Evolutionary conservation across 2,113 vertebrate genomes (phyloP), one percentile per base, ranked within the genome.

Genomic region (Atherinomorus stipes): DNA sequence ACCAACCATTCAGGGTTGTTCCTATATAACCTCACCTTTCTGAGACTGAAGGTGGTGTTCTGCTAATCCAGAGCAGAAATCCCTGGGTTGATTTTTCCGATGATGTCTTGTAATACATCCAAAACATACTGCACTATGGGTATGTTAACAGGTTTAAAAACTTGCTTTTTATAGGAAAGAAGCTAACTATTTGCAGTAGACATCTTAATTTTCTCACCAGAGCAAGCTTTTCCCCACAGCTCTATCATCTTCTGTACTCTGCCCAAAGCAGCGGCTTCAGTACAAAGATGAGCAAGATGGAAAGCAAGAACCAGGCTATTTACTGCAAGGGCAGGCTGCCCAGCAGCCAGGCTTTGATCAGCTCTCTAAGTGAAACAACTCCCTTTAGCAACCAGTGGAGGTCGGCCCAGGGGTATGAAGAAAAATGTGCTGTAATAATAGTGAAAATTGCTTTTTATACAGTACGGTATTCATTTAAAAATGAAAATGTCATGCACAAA

Each of bases 271-370:
- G 69, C 68, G 25, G 40, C 80, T 77, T 63, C 18, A 40, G 71
- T 37, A 34, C 66, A n/a, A 19, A 78, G 74, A 67, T 63, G 78
- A 80, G 75, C 76, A 74, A 77, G 84, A 80, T 69, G 64, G 74
- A 85, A 84, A 69, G 64, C 23, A 37, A 74, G 69, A 79, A 28
- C 47, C 61, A 74, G 77, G 69, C 56, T 72, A 49, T 57, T 68
- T 70, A 63, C 53, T 62, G 74, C 52, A 26, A 58, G 74, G 76
- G 78, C 81, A 83, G 50, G 63, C 21, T 79, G 81, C 75, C 85
- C 81, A 80, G 72, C 50, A 81, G 87, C 67, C 28, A 63, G 26
- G 64, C 84, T 90, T 90, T 88, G 84, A 90, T 91, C 84, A 66
- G 47, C 37, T 77, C 37, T 63, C 66, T 1, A 61, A 87, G 71